Base-by-base conservation (phyloP, 2,888 invertebrate genomes). In the Embidobia sp. region DNA sequence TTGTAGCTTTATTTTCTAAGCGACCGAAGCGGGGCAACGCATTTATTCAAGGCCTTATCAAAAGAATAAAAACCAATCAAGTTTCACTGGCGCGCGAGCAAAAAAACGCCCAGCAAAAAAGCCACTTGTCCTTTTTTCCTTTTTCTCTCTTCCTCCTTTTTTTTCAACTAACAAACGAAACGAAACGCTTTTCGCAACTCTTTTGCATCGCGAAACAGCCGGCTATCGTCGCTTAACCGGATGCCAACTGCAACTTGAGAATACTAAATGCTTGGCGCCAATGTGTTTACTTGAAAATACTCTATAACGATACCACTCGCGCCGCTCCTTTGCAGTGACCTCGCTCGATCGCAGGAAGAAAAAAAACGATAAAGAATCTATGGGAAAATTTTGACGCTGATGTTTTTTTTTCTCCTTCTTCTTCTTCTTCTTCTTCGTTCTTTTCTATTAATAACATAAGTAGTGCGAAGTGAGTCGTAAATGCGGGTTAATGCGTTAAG, bases 211-310 rank as follows among this genome's bases (percentile, higher is more conserved):
- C 70, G 57, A 70, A 63, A 55, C 70, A 76, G 57, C 33, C 67
- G 64, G 64, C 85, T 85, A 83, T 83, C 79, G 81, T 79, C 80
- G 73, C 81, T 85, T 85, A 85, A 86, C 88, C 88, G 88, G 88
- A 88, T 88, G 86, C 85, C 84, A 80, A 84, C 81, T 86, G 83
- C 86, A 85, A 79, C 84, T 72, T 72, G 80, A 80, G 88, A 87
- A 88, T 88, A 88, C 86, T 86, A 87, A 88, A 85, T 84, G 82
- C 74, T 81, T 67, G 77, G 80, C 80, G 80, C 78, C 83, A 80
- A 81, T 82, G 82, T 83, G 80, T 85, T 84, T 83, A 85, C 84
- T 82, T 80, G 84, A 82, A 84, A 83, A 82, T 80, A 81, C 77
- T 80, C 80, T 79, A 70, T 76, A 79, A 79, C 76, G 77, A 80